phyloP scores from a whole-genome alignment of 2,113 vertebrate species.

The Aptenodytes patagonicus region DNA sequence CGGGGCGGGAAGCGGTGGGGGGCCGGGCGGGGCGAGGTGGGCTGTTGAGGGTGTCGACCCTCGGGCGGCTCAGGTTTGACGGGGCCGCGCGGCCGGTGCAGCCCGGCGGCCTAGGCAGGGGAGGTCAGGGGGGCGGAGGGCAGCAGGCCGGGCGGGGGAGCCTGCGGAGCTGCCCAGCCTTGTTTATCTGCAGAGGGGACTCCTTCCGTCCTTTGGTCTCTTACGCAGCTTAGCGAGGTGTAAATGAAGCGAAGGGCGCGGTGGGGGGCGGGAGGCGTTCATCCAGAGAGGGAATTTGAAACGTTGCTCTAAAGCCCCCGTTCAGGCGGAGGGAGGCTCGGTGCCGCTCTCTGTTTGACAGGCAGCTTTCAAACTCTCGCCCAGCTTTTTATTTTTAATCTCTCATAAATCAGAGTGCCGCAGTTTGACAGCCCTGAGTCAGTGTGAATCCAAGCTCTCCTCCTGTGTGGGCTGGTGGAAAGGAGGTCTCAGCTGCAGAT shows the following conservation, averaged over 20 bases:
- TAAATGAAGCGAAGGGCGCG: neutral
- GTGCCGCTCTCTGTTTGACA: neutral
- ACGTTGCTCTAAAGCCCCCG: neutral
- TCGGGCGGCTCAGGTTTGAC: no score
- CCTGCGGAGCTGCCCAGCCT: accelerated
- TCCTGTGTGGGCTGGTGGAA: neutral
- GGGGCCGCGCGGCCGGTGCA: neutral
- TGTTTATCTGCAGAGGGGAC: accelerated
- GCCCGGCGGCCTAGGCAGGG: neutral
- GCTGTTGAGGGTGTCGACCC: neutral
- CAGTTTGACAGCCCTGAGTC: constrained; percentile 7
- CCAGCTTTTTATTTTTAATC: neutral
- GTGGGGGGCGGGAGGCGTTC: neutral
- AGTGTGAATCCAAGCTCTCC: neutral
- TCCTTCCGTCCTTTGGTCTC: accelerated
- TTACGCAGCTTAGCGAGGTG: neutral
- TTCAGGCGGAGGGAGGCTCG: no score
- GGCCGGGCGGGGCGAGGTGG: neutral
- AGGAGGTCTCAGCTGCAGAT: neutral
- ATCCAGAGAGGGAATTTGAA: neutral
- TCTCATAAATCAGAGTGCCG: neutral
- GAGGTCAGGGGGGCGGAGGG: no score
- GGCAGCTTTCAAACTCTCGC: neutral
- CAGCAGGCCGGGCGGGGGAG: neutral
- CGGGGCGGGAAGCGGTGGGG: neutral